Conservation (phyloP, 2,113 vertebrate species). For the Eclectus roratus region DNA sequence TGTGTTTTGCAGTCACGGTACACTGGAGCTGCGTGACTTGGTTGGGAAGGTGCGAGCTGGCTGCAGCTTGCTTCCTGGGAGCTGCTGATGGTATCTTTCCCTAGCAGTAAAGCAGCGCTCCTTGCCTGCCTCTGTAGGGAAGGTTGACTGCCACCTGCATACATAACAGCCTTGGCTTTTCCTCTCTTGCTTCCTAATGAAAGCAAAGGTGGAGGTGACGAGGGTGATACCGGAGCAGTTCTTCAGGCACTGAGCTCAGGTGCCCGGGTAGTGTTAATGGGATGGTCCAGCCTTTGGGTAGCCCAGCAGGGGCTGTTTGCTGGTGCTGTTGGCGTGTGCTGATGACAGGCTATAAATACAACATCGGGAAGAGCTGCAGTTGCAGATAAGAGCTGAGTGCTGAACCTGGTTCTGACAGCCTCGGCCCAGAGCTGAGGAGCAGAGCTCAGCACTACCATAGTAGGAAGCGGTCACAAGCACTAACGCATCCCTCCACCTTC, state of each 20-base stretch:
- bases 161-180: neutral
- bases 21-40: neutral
- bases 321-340: rapidly evolving
- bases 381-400: neutral
- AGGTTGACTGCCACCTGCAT: neutral
- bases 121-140: neutral
- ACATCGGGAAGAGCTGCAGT: neutral
- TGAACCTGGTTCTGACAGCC: neutral
- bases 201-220: neutral
- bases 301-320: rapidly evolving
- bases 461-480: neutral
- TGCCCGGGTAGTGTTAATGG: rapidly evolving
- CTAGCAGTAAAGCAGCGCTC: neutral
- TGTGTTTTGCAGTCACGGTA: rapidly evolving
- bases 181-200: neutral
- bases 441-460: slow-evolving; percentile 30
- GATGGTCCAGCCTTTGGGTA: neutral
- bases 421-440: neutral
- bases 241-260: neutral
- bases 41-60: neutral
- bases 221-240: rapidly evolving
- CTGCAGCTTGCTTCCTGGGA: neutral
- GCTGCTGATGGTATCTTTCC: neutral
- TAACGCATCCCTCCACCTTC: neutral
- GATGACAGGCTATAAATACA: neutral